A percentile compares a stretch with the other conserved stretches of the same genome.
These are phyloP conservation scores for Phoxinus phoxinus DNA, from an alignment of 2,113 vertebrate species.

Conservation along the genomic window DNA sequence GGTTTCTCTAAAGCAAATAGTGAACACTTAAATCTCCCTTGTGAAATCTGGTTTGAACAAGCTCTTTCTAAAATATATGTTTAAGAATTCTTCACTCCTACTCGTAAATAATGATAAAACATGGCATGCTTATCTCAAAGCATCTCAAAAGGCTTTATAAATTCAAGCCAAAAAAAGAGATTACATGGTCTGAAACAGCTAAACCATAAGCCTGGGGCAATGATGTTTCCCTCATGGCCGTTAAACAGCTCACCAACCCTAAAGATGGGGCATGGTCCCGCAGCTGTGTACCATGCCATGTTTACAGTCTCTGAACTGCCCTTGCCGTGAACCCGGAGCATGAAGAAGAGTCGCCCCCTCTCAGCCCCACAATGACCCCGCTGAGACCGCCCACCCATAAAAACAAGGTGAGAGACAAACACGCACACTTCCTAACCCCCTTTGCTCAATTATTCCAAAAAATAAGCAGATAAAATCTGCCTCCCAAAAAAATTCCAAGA, in stretches of 20 bases:
- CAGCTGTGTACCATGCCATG: conserved; percentile 64
- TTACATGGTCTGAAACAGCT: conserved; percentile 23
- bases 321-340: conserved; percentile 74
- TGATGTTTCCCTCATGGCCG: conserved; percentile 47
- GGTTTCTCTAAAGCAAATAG: neutral
- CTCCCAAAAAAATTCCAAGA: neutral
- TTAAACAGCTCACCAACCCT: conserved; percentile 45
- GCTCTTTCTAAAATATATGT: neutral
- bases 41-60: neutral
- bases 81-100: conserved; percentile 45
- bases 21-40: neutral
- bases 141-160: conserved; percentile 11
- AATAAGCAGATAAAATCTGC: conserved; percentile 25
- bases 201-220: conserved; percentile 16
- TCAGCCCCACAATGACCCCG: conserved; percentile 76
- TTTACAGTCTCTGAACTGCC: conserved; percentile 81
- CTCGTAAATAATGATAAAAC: neutral
- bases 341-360: conserved; percentile 69
- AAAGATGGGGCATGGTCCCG: conserved; percentile 45
- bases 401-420: conserved; percentile 59
- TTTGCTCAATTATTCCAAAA: neutral
- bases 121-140: neutral
- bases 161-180: neutral
- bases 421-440: conserved; percentile 19
- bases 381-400: conserved; percentile 77